Evolutionary conservation across 2,797 vertebrate genomes (phyloP).

Genomic region (Thalassophryne amazonica): DNA sequence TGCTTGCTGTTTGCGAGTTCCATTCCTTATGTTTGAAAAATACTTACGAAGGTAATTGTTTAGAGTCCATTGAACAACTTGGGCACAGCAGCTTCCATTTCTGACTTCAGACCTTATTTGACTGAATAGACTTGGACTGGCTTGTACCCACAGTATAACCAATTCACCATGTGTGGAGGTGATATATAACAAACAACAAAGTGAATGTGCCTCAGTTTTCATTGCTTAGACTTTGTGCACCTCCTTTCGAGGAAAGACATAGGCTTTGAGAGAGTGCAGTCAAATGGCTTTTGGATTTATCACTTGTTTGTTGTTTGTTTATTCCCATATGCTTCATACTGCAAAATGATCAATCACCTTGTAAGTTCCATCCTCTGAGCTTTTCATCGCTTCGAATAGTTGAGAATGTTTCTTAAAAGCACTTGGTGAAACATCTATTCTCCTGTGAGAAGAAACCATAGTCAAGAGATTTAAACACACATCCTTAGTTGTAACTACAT

Average conservation of each 20-base stretch:
- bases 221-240: constrained; percentile 89
- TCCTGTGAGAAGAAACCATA: constrained; percentile 75
- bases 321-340: constrained; percentile 89
- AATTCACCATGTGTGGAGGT: constrained; percentile 90
- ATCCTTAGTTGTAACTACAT: not conserved
- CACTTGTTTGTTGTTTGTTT: constrained; percentile 63
- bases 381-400: constrained; percentile 95
- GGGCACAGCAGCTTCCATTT: constrained; percentile 91
- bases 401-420: constrained; percentile 98
- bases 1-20: constrained; percentile 51
- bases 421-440: constrained; percentile 99
- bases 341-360: constrained; percentile 95
- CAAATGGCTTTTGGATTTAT: constrained; percentile 82
- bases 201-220: constrained; percentile 90
- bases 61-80: constrained; percentile 95
- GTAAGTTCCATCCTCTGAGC: constrained; percentile 90
- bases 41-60: constrained; percentile 97
- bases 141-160: constrained; percentile 96
- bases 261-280: constrained; percentile 89
- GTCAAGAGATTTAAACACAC: constrained; percentile 1
- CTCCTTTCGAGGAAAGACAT: constrained; percentile 94
- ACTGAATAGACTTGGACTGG: constrained; percentile 92
- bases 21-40: constrained; percentile 78
- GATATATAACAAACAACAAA: constrained; percentile 94
- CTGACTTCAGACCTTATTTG: constrained; percentile 86